A percentile compares a stretch with the other conserved stretches of the same genome.
These are phyloP conservation scores for Meliscaeva auricollis DNA, from an alignment of 2,888 invertebrate genomes.

Conservation along the genomic window DNA sequence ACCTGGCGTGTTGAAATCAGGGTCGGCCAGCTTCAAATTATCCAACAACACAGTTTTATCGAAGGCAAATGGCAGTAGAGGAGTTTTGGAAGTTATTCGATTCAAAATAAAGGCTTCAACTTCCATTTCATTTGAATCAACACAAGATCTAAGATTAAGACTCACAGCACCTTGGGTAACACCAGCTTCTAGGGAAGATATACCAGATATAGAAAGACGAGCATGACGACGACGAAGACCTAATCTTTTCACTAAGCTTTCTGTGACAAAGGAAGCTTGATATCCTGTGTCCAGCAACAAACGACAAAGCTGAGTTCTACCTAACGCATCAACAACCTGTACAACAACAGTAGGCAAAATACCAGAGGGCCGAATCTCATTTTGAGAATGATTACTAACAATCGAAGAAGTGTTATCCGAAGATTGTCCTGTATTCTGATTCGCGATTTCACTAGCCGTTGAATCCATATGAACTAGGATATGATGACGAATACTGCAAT, in stretches of 20 bases:
- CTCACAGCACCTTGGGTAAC: conserved; percentile 25
- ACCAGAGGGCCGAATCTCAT: background rate
- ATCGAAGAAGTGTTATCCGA: background rate
- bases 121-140: background rate
- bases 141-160: background rate
- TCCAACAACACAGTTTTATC: background rate
- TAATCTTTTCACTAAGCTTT: conserved; percentile 6
- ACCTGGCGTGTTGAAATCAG: background rate
- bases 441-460: background rate
- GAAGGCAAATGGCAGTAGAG: background rate
- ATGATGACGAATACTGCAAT: background rate
- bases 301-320: background rate
- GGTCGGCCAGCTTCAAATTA: conserved; percentile 6
- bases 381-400: background rate
- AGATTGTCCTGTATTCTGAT: background rate
- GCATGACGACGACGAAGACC: conserved; percentile 15
- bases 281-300: background rate
- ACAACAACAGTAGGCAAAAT: conserved; percentile 1
- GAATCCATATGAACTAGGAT: background rate
- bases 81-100: background rate
- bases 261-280: background rate
- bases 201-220: conserved; percentile 14
- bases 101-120: background rate
- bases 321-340: background rate
- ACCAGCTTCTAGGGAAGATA: conserved; percentile 18